phyloP scores from a whole-genome alignment of 2,797 vertebrate species.

The Phrynocephalus forsythii region DNA sequence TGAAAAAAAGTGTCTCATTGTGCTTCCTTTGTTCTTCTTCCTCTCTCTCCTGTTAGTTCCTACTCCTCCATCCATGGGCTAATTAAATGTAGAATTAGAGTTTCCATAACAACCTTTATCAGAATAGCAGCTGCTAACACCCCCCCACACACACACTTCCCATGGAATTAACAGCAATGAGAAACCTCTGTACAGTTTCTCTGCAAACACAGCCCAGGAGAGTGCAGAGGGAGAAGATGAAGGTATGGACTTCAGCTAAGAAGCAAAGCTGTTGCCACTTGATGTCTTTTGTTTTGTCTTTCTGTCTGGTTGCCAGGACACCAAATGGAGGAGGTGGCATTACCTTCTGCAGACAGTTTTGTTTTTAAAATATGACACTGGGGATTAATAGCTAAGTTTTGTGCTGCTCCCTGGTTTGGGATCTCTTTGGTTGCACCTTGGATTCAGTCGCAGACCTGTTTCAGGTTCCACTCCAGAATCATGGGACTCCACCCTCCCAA shows the following conservation, averaged over 20 bases:
- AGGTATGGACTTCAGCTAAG: background rate
- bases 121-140: background rate
- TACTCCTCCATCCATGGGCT: background rate
- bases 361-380: background rate
- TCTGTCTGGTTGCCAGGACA: background rate
- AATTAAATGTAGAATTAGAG: conserved; percentile 38
- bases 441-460: background rate
- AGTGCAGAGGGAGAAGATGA: background rate
- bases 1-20: background rate
- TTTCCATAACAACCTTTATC: conserved; percentile 21
- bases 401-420: background rate
- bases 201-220: background rate
- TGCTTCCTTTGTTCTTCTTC: accelerated
- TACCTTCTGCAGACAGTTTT: background rate
- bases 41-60: conserved; percentile 1
- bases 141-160: too few relatives aligned
- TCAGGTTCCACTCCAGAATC: background rate
- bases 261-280: background rate
- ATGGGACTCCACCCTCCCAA: background rate
- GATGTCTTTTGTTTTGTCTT: background rate
- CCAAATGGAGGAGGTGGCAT: background rate
- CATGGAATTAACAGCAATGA: background rate
- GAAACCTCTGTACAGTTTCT: background rate
- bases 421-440: background rate
- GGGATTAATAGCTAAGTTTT: background rate